A percentile compares a stretch with the other conserved stretches of the same genome.
Evolutionary conservation across 2,113 vertebrate species (phyloP).

Genomic region (Jaculus jaculus): DNA sequence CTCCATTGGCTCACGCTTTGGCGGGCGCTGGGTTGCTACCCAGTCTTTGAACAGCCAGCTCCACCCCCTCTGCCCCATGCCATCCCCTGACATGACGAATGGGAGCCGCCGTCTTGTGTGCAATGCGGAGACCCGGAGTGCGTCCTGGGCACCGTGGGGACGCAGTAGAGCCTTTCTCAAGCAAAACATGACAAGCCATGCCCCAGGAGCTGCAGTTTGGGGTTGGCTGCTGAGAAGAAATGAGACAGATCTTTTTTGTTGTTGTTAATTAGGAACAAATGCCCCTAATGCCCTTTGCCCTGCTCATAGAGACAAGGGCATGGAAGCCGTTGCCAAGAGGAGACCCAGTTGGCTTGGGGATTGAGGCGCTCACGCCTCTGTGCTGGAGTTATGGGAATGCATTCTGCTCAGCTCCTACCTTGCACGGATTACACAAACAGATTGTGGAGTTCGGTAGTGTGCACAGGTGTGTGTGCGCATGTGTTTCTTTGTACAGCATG

Average conservation of each 20-base stretch:
- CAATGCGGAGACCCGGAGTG: neutral
- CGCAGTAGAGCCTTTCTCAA: slow-evolving; percentile 58
- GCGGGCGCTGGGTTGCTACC: slow-evolving; percentile 69
- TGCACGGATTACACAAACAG: neutral
- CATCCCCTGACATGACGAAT: slow-evolving; percentile 65
- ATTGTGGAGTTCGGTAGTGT: neutral
- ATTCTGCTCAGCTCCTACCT: neutral
- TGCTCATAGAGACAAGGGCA: neutral
- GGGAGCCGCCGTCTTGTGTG: slow-evolving; percentile 64
- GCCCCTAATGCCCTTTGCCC: neutral
- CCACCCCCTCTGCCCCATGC: too few species aligned
- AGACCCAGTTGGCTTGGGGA: slow-evolving; percentile 15
- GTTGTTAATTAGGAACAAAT: slow-evolving; percentile 66
- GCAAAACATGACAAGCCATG: slow-evolving; percentile 76
- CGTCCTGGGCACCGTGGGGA: slow-evolving; percentile 64
- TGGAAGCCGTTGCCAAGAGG: neutral
- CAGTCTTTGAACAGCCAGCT: slow-evolving; percentile 62
- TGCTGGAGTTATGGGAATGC: neutral
- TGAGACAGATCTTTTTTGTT: slow-evolving; percentile 34
- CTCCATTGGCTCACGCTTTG: slow-evolving; percentile 58
- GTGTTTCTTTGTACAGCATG: neutral
- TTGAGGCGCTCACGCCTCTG: slow-evolving; percentile 1
- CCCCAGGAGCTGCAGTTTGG: slow-evolving; percentile 39
- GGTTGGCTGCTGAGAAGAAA: slow-evolving; percentile 29
- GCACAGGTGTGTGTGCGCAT: neutral